phyloP scores from a whole-genome alignment of 2,888 invertebrate genomes.

The Conops quadrifasciatus region DNA sequence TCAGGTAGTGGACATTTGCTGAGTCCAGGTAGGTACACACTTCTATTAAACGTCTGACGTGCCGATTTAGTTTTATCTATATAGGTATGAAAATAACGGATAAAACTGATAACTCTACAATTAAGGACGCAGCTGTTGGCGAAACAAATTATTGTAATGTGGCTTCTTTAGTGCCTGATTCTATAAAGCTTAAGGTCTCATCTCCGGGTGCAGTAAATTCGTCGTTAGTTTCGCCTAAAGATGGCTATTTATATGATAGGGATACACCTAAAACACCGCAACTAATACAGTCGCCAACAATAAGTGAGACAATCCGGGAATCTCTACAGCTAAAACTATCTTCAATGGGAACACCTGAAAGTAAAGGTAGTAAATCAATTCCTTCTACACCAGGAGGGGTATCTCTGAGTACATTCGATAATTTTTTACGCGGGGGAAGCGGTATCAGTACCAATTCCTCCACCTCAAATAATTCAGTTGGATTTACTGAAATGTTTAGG shows the following conservation, averaged over 20 bases:
- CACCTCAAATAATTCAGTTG: conserved; percentile 17
- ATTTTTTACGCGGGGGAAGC: conserved; percentile 7
- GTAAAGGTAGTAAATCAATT: conserved; percentile 39
- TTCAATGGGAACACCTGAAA: conserved; percentile 39
- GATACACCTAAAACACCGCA: conserved; percentile 42
- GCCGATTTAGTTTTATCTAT: neutral
- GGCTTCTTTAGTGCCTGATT: conserved; percentile 61
- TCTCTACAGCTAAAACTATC: conserved; percentile 34
- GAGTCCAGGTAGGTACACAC: conserved; percentile 6
- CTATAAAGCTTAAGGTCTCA: conserved; percentile 51
- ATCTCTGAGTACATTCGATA: conserved; percentile 40
- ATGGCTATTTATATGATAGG: conserved; percentile 19
- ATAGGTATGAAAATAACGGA: conserved; percentile 17
- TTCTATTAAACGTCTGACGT: neutral
- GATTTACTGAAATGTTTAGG: neutral
- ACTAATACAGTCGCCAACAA: conserved; percentile 37
- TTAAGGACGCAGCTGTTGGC: conserved; percentile 1
- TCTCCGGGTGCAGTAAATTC: conserved; percentile 7
- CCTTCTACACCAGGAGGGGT: conserved; percentile 42
- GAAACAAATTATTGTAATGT: conserved; percentile 62
- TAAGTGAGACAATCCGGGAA: conserved; percentile 29
- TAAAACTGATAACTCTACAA: neutral
- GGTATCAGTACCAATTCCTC: conserved; percentile 14
- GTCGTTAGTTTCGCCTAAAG: conserved; percentile 16
- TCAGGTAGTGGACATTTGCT: conserved; percentile 30